Evolutionary conservation across 2,797 vertebrate species (phyloP).

Genomic region (Eupleurogrammus muticus): DNA sequence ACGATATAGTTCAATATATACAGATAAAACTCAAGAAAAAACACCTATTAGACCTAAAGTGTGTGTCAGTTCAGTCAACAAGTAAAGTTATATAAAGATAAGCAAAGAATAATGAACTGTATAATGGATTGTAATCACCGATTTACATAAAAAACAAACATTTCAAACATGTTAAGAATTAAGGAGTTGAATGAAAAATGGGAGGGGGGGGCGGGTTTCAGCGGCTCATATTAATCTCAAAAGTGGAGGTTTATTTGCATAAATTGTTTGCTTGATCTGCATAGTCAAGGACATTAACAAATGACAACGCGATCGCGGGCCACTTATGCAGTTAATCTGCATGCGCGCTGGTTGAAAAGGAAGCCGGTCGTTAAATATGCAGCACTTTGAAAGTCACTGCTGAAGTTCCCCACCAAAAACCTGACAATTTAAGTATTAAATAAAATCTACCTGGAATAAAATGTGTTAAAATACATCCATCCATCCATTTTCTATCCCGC

Average conservation of each 20-base stretch:
- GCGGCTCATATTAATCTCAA: slow-evolving; percentile 58
- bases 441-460: no score
- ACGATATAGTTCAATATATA: slow-evolving; percentile 1
- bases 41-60: slow-evolving; percentile 1
- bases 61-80: slow-evolving; percentile 27
- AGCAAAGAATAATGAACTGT: slow-evolving; percentile 50
- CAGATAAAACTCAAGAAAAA: neutral
- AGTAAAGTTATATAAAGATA: slow-evolving; percentile 41
- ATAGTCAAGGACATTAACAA: slow-evolving; percentile 78
- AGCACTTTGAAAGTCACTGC: slow-evolving; percentile 69
- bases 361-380: slow-evolving; percentile 54
- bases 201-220: slow-evolving; percentile 39
- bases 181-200: slow-evolving; percentile 40
- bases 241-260: slow-evolving; percentile 68
- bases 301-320: slow-evolving; percentile 61
- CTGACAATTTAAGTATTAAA: neutral
- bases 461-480: no score
- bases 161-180: slow-evolving; percentile 52
- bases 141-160: slow-evolving; percentile 54
- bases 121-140: slow-evolving; percentile 52
- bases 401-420: slow-evolving; percentile 2
- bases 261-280: slow-evolving; percentile 76
- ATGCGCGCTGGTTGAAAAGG: slow-evolving; percentile 57
- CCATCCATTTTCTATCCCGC: no score
- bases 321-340: slow-evolving; percentile 66